Percentiles rank a stretch among this genome's conserved stretches.
These are phyloP conservation scores for Pterophyllum scalare DNA, from an alignment of 2,113 vertebrate species.

Conservation along the genomic window DNA sequence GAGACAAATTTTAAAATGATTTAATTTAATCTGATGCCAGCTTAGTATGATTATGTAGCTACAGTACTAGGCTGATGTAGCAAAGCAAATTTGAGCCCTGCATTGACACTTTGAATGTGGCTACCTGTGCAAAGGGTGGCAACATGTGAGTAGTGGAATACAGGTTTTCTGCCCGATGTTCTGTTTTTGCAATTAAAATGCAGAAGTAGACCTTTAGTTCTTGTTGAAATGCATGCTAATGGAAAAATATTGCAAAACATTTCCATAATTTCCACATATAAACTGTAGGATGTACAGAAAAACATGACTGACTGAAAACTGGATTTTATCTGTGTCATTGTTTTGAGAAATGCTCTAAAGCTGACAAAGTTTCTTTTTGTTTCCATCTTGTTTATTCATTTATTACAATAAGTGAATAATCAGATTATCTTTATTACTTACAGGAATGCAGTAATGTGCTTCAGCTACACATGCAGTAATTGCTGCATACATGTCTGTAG, in stretches of 20 bases:
- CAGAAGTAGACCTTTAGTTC: not conserved
- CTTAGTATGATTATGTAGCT: not conserved
- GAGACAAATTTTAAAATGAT: not conserved
- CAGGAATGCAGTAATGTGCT: not conserved
- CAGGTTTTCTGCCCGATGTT: not conserved
- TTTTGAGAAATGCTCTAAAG: not conserved
- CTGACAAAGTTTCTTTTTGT: not conserved
- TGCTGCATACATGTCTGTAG: conserved; percentile 23
- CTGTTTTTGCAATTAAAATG: not conserved
- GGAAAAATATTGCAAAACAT: not conserved
- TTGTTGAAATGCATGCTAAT: not conserved
- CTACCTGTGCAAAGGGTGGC: not conserved
- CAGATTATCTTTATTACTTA: not conserved
- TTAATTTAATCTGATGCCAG: not conserved
- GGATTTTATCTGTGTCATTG: not conserved
- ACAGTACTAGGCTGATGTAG: not conserved
- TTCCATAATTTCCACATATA: not conserved
- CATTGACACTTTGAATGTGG: not conserved
- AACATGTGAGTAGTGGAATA: not conserved
- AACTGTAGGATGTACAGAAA: conserved; percentile 1
- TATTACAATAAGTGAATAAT: not conserved
- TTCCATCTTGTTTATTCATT: not conserved
- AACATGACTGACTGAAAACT: not conserved
- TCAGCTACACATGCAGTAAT: not conserved
- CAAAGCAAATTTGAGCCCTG: not conserved